Evolutionary conservation across 2,797 vertebrate genomes (phyloP).

Genomic region (Bryconaethiops microstoma): DNA sequence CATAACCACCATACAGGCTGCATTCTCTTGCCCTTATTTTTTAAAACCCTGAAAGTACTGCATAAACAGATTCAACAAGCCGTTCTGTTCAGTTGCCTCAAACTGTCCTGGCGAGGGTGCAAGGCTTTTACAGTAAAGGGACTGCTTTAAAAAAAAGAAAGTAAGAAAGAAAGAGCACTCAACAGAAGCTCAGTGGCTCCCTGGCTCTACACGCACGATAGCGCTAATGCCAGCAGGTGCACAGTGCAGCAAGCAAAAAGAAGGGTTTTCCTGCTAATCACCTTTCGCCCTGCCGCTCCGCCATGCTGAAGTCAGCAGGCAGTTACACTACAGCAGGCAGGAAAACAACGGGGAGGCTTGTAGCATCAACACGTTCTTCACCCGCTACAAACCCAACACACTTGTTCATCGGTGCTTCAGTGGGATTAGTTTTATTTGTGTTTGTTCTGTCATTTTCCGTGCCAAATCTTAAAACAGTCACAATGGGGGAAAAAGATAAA

Average conservation of each 20-base stretch:
- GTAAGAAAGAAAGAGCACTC: background rate
- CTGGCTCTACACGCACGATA: conserved; percentile 3
- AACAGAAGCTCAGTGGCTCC: conserved; percentile 14
- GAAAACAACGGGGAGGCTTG: conserved; percentile 15
- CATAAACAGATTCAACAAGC: conserved; percentile 5
- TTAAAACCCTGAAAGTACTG: conserved; percentile 5
- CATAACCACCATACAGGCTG: conserved; percentile 1
- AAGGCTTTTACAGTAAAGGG: conserved; percentile 9
- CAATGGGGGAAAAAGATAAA: background rate
- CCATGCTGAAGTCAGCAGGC: conserved; percentile 57
- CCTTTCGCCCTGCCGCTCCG: conserved; percentile 35
- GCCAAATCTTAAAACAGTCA: background rate
- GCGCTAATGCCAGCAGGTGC: conserved; percentile 18
- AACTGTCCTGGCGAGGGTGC: conserved; percentile 4
- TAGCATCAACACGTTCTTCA: conserved; percentile 27
- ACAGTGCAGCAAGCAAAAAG: conserved; percentile 41
- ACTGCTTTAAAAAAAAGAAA: too few species aligned
- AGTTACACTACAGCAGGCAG: conserved; percentile 45
- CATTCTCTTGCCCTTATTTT: background rate
- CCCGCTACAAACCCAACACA: conserved; percentile 12
- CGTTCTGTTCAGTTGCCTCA: conserved; percentile 17
- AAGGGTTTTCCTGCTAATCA: conserved; percentile 45
- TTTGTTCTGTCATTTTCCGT: background rate
- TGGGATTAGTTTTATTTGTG: background rate
- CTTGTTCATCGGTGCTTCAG: background rate